Conservation (phyloP, 2,113 vertebrate genomes). For the Melanotaenia duboulayi region DNA sequence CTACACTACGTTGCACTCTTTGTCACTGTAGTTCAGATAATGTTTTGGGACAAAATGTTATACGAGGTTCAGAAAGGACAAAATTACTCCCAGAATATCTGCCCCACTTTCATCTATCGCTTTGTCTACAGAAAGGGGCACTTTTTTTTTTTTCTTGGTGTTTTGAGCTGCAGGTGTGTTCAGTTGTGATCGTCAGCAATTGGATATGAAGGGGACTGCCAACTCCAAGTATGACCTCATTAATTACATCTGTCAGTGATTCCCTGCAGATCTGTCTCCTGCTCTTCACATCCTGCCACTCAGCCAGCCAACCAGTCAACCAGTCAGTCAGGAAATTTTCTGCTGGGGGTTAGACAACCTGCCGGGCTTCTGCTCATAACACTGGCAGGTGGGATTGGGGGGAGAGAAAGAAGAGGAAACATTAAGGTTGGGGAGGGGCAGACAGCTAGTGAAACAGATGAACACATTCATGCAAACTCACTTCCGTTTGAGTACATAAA, state of each 20-base stretch:
- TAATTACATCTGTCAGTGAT: constrained; percentile 85
- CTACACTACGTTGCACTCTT: not conserved
- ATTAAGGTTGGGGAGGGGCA: constrained; percentile 33
- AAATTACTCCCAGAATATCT: constrained; percentile 28
- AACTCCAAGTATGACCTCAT: constrained; percentile 81
- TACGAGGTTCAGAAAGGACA: constrained; percentile 20
- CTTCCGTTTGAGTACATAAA: constrained; percentile 65
- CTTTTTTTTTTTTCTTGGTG: constrained; percentile 28
- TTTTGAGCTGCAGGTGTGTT: constrained; percentile 77
- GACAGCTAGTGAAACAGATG: constrained; percentile 62
- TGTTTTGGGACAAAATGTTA: constrained; percentile 31
- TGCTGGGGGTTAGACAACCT: constrained; percentile 77
- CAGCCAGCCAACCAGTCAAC: constrained; percentile 77
- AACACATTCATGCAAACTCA: constrained; percentile 64
- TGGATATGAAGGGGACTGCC: constrained; percentile 79
- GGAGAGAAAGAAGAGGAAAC: constrained; percentile 37
- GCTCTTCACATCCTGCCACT: constrained; percentile 80
- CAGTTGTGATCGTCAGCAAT: constrained; percentile 76
- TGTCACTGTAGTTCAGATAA: constrained; percentile 8
- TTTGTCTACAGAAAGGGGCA: constrained; percentile 43
- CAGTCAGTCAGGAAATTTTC: constrained; percentile 81
- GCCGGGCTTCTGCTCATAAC: constrained; percentile 71
- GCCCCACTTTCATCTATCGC: constrained; percentile 32
- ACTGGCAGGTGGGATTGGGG: constrained; percentile 73
- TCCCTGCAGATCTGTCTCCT: constrained; percentile 80